Evolutionary conservation across 2,888 invertebrate genomes (phyloP).

Genomic region (Cosmopolites sordidus): DNA sequence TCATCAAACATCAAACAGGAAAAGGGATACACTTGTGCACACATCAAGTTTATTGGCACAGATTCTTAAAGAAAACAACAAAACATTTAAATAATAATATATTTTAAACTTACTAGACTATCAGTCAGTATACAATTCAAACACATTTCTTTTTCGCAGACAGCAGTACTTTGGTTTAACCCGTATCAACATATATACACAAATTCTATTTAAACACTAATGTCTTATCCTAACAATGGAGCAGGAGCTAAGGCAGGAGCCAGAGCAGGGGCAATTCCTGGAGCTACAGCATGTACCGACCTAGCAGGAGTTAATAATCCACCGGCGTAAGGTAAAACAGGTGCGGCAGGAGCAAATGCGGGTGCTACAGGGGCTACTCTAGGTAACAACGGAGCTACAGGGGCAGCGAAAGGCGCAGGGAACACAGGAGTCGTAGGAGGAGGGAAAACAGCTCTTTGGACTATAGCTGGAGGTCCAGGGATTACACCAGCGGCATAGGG

Average conservation of each 20-base stretch:
- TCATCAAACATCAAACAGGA: too few relatives aligned
- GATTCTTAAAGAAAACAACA: too few relatives aligned
- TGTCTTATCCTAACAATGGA: constrained; percentile 28
- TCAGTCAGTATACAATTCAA: too few relatives aligned
- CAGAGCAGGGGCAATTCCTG: constrained; percentile 33
- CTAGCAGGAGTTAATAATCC: not conserved
- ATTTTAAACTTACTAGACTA: too few relatives aligned
- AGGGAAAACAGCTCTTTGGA: constrained; percentile 28
- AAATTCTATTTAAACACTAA: not conserved
- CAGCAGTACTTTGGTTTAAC: not conserved
- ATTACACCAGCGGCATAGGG: constrained; percentile 38
- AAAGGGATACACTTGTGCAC: too few relatives aligned
- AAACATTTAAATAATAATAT: too few relatives aligned
- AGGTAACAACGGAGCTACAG: constrained; percentile 31
- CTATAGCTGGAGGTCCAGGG: constrained; percentile 32
- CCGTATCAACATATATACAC: not conserved
- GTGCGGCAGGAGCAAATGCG: constrained; percentile 7
- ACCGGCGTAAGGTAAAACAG: not conserved
- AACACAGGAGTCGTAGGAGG: constrained; percentile 23
- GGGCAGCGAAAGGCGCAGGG: constrained; percentile 25
- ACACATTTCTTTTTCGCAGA: too few relatives aligned
- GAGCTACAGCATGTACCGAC: constrained; percentile 31
- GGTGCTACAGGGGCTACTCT: constrained; percentile 31
- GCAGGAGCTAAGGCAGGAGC: constrained; percentile 31
- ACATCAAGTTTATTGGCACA: too few relatives aligned